These are phyloP conservation scores for Girardia tigrina DNA, from an alignment of 2,888 invertebrate genomes.

Conservation along the genomic window DNA sequence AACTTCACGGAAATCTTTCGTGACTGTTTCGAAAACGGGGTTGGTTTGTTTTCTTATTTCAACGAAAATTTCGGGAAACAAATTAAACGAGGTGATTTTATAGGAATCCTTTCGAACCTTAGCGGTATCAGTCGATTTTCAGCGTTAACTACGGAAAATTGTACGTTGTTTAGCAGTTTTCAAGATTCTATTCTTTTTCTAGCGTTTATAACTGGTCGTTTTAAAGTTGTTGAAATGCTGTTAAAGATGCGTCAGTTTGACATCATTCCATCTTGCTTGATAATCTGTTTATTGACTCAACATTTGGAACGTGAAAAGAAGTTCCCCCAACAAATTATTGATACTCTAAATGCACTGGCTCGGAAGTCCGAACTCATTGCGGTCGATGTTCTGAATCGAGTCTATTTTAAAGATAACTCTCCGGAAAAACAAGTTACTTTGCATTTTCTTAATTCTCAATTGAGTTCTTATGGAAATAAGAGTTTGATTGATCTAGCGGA, in stretches of 20 bases:
- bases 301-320: background rate
- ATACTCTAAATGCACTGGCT: background rate
- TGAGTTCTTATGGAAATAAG: conserved; percentile 27
- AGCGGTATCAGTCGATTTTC: conserved; percentile 19
- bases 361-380: conserved; percentile 21
- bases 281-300: conserved; percentile 21
- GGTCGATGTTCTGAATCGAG: conserved; percentile 25
- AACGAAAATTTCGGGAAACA: conserved; percentile 5
- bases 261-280: conserved; percentile 24
- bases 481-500: conserved; percentile 32
- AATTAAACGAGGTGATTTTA: conserved; percentile 20
- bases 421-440: conserved; percentile 26
- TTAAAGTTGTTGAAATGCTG: conserved; percentile 26
- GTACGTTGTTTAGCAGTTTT: background rate
- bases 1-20: conserved; percentile 21
- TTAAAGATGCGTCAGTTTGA: conserved; percentile 33
- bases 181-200: conserved; percentile 23
- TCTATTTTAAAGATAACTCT: conserved; percentile 31
- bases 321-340: conserved; percentile 25
- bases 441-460: conserved; percentile 3
- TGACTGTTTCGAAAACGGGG: conserved; percentile 32
- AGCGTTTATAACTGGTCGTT: conserved; percentile 30
- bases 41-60: conserved; percentile 30
- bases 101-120: background rate
- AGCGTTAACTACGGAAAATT: background rate